A percentile compares a stretch with the other conserved stretches of the same genome.
Conservation (phyloP, 2,888 invertebrate genomes). For the Petrolisthes manimaculis region DNA sequence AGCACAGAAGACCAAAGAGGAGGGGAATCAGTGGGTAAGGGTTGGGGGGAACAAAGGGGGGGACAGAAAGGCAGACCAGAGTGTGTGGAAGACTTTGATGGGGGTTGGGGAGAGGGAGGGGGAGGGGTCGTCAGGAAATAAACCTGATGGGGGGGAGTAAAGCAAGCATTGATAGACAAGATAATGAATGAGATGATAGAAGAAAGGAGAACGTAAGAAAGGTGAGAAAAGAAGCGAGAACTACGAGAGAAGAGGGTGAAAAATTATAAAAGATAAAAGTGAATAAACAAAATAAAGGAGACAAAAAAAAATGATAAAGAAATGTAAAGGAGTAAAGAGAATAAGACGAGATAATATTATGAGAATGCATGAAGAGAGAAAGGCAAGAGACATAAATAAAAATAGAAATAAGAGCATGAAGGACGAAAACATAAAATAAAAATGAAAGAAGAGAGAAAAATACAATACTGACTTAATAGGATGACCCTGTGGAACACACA, state of each 20-base stretch:
- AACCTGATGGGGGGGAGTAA: too few species aligned
- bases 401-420: not conserved
- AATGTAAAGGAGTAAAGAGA: too few species aligned
- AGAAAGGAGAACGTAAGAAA: not conserved
- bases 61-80: too few species aligned
- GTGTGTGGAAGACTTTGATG: too few species aligned
- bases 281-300: not conserved
- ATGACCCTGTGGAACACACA: not conserved
- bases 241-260: not conserved
- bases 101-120: too few species aligned
- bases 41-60: too few species aligned
- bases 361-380: not conserved
- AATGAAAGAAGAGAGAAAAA: not conserved
- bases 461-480: not conserved
- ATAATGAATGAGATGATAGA: too few species aligned
- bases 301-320: too few species aligned
- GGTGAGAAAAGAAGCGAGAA: not conserved
- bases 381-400: not conserved
- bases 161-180: too few species aligned
- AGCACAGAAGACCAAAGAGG: not conserved
- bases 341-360: too few species aligned
- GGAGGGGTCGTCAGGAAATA: too few species aligned
- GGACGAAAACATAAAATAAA: not conserved
- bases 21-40: too few species aligned
- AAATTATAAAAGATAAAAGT: not conserved